These are phyloP conservation scores for Lomographa bimaculata DNA, from an alignment of 2,888 invertebrate species.

Conservation along the genomic window DNA sequence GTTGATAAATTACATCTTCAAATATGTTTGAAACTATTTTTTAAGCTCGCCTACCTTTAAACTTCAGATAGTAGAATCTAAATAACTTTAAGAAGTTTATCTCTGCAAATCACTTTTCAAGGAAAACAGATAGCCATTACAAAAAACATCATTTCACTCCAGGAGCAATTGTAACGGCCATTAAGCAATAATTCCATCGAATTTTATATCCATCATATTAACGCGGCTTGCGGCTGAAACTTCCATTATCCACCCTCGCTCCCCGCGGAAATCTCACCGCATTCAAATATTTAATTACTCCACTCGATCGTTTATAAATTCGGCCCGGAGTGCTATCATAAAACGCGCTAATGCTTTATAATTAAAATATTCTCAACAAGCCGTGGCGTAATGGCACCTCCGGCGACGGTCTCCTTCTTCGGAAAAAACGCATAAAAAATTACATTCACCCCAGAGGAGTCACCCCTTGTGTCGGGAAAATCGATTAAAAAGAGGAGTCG, in stretches of 20 bases:
- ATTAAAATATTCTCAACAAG: conserved; percentile 85
- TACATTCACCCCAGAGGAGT: conserved; percentile 84
- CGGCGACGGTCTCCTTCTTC: conserved; percentile 76
- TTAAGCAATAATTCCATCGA: conserved; percentile 80
- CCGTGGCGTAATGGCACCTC: conserved; percentile 84
- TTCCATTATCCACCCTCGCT: conserved; percentile 71
- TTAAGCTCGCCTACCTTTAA: too few species aligned
- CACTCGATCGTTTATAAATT: conserved; percentile 81
- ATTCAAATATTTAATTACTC: conserved; percentile 84
- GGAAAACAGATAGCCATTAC: conserved; percentile 39
- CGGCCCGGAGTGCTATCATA: conserved; percentile 80
- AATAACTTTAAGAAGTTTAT: too few species aligned
- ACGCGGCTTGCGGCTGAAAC: conserved; percentile 56
- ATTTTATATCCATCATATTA: conserved; percentile 80
- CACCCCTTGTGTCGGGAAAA: conserved; percentile 84
- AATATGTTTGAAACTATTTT: too few species aligned
- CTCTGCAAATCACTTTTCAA: too few species aligned
- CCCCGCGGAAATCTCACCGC: conserved; percentile 81
- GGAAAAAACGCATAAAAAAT: conserved; percentile 84
- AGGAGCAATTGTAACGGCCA: conserved; percentile 70
- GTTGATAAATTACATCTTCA: too few species aligned
- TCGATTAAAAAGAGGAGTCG: conserved; percentile 84
- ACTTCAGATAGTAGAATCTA: too few species aligned
- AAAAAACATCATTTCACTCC: conserved; percentile 57
- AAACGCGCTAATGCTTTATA: conserved; percentile 84